Base-by-base conservation (phyloP, 2,797 vertebrate genomes). In the Cygnus olor region DNA sequence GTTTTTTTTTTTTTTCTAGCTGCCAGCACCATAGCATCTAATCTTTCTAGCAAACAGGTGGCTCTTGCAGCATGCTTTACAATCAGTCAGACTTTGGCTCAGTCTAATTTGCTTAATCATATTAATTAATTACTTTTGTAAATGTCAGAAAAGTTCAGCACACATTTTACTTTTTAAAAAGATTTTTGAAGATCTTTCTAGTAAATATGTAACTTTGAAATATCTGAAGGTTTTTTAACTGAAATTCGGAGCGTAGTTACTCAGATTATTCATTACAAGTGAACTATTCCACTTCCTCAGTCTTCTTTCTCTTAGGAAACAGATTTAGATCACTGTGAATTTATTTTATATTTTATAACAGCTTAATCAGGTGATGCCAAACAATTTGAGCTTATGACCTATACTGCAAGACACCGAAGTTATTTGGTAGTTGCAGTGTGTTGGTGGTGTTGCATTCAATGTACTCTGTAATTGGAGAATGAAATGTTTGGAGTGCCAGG, bases 121-220 rank as follows among this genome's bases (percentile, higher is more conserved):
- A 97, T 97, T 96, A 97, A 97, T 97, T 97, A 97, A 97, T 96
- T 96, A 96, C 96, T 97, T 97, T 96, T 95, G 94, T 97, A 97
- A 97, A 97, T 97, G 96, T 97, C 96, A 97, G 95, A 97, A 95
- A 97, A 97, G 96, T 96, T 97, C 95, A 97, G 86, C 14, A 53
- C 90, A 93, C 79, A 95, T 97, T 96, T 95, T 97, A 95, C 94
- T 97, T 96, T 93, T 93, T 30, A 83, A 94, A 94, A 96, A 90
- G 92, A 47, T 69, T 89, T 95, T 79, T 85, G 11, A 88, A 90
- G 90, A 90, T 94, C 81, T 90, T 95, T 93, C 84, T 90, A 69
- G 94, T 89, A 96, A 96, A 96, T 96, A 94, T 81, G 81, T 76
- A 94, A 97, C 93, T 96, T 96, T 85, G 84, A 93, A 94, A 90